A percentile compares a stretch with the other conserved stretches of the same genome.
phyloP scores from a whole-genome alignment of 2,113 vertebrate species.

The Desmodus rotundus region DNA sequence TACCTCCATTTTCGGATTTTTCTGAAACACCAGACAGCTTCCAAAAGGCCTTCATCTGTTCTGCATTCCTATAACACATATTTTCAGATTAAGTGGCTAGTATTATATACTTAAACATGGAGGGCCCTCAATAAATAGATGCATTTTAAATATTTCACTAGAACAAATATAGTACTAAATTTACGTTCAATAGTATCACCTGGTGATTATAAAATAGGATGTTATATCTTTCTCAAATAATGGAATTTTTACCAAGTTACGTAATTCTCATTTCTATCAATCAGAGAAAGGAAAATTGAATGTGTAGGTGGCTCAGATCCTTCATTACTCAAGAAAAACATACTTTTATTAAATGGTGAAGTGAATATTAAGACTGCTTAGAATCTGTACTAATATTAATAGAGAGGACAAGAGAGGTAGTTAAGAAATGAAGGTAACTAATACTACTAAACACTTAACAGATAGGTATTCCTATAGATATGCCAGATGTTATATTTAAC shows the following conservation, averaged over 20 bases:
- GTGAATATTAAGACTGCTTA: neutral
- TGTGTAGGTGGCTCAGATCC: neutral
- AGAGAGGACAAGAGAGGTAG: neutral
- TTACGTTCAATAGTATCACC: neutral
- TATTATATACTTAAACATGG: neutral
- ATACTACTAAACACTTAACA: neutral
- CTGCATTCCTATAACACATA: constrained; percentile 87
- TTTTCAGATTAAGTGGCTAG: constrained; percentile 18
- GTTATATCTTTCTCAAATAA: constrained; percentile 22
- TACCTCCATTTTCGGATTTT: constrained; percentile 97
- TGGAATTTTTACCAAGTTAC: constrained; percentile 3
- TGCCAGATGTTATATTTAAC: neutral
- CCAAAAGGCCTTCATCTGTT: constrained; percentile 97
- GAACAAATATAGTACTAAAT: neutral
- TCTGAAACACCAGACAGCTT: constrained; percentile 95
- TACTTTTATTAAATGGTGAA: neutral
- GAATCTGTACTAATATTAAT: neutral
- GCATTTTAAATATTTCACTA: neutral
- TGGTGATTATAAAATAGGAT: neutral
- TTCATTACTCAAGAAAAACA: constrained; percentile 22
- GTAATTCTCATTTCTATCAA: constrained; percentile 5
- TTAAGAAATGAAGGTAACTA: neutral
- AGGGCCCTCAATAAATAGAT: neutral
- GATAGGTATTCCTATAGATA: neutral
- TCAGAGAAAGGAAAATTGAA: neutral